Evolutionary conservation across 2,797 vertebrate genomes (phyloP), one percentile per base, ranked within the genome.

Genomic region (Clarias pachynema): DNA sequence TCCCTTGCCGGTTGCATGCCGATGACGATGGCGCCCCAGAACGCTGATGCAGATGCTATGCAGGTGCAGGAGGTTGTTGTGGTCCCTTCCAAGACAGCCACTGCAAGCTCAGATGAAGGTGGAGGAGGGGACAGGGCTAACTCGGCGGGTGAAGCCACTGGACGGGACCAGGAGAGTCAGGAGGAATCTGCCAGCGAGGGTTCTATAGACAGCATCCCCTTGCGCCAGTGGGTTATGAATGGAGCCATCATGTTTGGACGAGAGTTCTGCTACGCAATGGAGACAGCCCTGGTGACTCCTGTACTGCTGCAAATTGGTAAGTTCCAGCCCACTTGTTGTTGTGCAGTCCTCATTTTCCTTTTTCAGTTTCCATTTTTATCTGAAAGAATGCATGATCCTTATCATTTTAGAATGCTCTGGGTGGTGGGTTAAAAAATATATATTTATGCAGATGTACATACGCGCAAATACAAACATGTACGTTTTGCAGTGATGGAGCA

Each of bases 1-100:
- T 88, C 83, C 56, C 37, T 62, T 62, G 69, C 86, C 34, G 94
- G 90, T 85, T 95, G 94, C 95, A 96, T 97, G 96, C 95, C 94
- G 91, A 96, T 94, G 94, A 95, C 93, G 94, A 99, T 99, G 98
- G 97, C 98, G 89, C 97, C 97, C 84, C 97, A 99, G 95, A 99
- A 98, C 94, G 96, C 96, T 86, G 97, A 98, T 94, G 92, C 96
- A 62, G 97, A 97, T 92, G 92, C 96, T 91, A 95, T 97, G 96
- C 97, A 96, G 94, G 96, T 95, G 89, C 94, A 95, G 91, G 95
- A 95, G 87, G 91, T 95, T 15, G 87, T 95, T 59, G 92, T 93
- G 90, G 91, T 93, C 89, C 91, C 92, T 72, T 93, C 93, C 88
- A 96, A 88, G 8, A 65, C n/a, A 79, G 87, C 34, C 70, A 81